phyloP scores from a whole-genome alignment of 2,888 invertebrate genomes.

The Dioctria rufipes region DNA sequence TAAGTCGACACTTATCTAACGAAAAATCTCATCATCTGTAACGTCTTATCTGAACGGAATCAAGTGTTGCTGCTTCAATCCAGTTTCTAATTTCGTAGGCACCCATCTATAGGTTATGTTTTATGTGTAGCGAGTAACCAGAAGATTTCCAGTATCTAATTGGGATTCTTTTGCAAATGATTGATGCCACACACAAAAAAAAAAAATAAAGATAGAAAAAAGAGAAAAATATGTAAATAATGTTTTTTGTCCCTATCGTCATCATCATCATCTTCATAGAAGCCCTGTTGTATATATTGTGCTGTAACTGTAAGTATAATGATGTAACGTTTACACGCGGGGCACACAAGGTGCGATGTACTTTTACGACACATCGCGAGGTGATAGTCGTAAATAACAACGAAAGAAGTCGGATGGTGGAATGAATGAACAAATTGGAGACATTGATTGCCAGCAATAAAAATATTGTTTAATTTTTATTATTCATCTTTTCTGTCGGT shows the following conservation, averaged over 20 bases:
- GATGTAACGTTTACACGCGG: background rate
- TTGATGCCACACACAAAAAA: constrained; percentile 38
- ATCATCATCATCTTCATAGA: no score
- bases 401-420: background rate
- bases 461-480: constrained; percentile 37
- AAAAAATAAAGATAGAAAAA: no score
- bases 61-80: constrained; percentile 11
- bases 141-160: background rate
- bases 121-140: background rate
- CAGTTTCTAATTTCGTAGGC: constrained; percentile 46
- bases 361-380: background rate
- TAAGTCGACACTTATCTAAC: constrained; percentile 50
- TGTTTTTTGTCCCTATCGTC: constrained; percentile 11
- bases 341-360: constrained; percentile 13
- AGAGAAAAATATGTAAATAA: constrained; percentile 52
- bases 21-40: constrained; percentile 29
- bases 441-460: constrained; percentile 53
- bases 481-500: constrained; percentile 1
- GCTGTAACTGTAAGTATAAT: no score
- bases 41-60: constrained; percentile 38
- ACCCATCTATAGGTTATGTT: background rate
- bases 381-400: constrained; percentile 26
- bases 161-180: constrained; percentile 44
- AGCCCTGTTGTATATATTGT: no score
- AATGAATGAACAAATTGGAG: constrained; percentile 55